A percentile compares a stretch with the other conserved stretches of the same genome.
phyloP scores from a whole-genome alignment of 1,140 invertebrate genomes.

The Acyrthosiphon pisum region DNA sequence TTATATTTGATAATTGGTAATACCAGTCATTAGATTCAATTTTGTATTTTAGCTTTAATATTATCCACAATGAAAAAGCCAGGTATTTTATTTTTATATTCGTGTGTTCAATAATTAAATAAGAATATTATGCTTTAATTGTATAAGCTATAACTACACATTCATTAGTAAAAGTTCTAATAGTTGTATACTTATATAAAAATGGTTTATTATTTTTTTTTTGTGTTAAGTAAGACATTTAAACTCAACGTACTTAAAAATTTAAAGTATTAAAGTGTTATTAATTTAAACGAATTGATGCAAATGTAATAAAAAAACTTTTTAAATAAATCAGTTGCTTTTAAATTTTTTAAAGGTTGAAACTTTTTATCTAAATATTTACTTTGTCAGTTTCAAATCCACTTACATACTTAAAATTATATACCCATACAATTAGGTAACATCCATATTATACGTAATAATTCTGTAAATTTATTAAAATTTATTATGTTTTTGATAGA shows the following conservation, averaged over 20 bases:
- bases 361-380: neutral
- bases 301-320: conserved; percentile 1
- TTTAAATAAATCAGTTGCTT: neutral
- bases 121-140: too few species aligned
- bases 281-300: conserved; percentile 17
- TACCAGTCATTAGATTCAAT: neutral
- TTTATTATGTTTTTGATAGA: neutral
- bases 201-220: neutral
- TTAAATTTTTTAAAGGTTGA: neutral
- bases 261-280: neutral
- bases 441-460: neutral
- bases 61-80: neutral
- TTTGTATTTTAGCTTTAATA: neutral
- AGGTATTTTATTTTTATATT: neutral
- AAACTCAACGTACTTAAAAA: neutral
- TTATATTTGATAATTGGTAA: neutral
- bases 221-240: neutral
- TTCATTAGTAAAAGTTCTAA: neutral
- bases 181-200: neutral
- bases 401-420: neutral
- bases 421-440: neutral
- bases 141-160: neutral
- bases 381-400: neutral
- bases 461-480: neutral
- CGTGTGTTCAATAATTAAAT: neutral